Base-by-base conservation (phyloP, 2,888 invertebrate genomes). In the Piscicola geometra region DNA sequence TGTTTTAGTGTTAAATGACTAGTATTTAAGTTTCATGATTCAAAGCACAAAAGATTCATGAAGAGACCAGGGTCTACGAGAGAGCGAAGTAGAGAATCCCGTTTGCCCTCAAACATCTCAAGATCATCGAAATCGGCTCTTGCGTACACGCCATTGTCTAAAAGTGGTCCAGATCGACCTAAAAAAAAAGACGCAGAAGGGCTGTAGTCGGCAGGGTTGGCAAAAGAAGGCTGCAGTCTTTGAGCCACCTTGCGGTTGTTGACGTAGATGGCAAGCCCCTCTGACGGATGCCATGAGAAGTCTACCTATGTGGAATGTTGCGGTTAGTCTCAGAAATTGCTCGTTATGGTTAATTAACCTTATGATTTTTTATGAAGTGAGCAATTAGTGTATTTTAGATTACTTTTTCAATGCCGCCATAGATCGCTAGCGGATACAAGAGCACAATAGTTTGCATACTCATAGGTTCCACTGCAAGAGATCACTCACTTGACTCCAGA, bases 241-340 rank as follows among this genome's bases (percentile, higher is more conserved):
- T 35, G 25, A n/a, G 77, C 81, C 36, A 80, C 81, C 56, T 79
- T 71, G 47, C 79, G 75, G 50, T 80, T 80, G 77, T 84, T 80
- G 9, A 84, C 67, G 78, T 80, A 83, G 79, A 85, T 75, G 33
- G 78, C 77, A 25, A 83, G 77, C 0, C 84, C 85, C 33, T 81
- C 81, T 0, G 79, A 79, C 1, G 80, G 81, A 68, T 83, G 81
- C 85, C 85, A 85, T 25, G 83, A 81, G 76, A 84, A 69, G 56
- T 82, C 82, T 3, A 84, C 79, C 28, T 80, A 79, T 74, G 18
- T 36, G 41, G n/a, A n/a, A n/a, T n/a, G n/a, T n/a, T n/a, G n/a
- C n/a, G n/a, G n/a, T n/a, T n/a, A n/a, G n/a, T n/a, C n/a, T n/a
- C n/a, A n/a, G n/a, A n/a, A n/a, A n/a, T n/a, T n/a, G n/a, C n/a